phyloP scores from a whole-genome alignment of 2,888 invertebrate species.

The Kuschelorhynchus macadamiae region DNA sequence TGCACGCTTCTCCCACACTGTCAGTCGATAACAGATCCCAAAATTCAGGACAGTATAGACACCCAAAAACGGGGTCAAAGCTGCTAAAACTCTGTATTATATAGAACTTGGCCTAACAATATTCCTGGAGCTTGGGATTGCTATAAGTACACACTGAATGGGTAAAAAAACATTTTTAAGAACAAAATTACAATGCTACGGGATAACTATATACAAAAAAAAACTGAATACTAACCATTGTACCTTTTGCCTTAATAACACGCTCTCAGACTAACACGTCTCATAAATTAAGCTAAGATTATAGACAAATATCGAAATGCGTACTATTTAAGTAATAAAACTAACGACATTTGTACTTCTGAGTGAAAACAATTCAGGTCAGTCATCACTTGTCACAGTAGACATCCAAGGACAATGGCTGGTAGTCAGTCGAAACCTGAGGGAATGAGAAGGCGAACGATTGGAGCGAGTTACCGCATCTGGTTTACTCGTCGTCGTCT shows the following conservation, averaged over 20 bases:
- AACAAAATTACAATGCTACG: slow-evolving; percentile 46
- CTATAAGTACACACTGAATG: slow-evolving; percentile 66
- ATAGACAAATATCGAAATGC: too few species aligned
- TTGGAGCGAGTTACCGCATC: slow-evolving; percentile 1
- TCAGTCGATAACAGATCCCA: slow-evolving; percentile 50
- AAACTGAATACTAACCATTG: slow-evolving; percentile 25
- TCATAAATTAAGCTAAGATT: too few species aligned
- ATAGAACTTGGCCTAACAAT: background rate
- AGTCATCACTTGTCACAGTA: background rate
- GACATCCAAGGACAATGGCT: slow-evolving; percentile 1
- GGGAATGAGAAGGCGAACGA: slow-evolving; percentile 66
- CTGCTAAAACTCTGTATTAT: too few species aligned
- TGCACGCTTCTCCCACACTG: slow-evolving; percentile 53
- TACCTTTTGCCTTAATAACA: background rate
- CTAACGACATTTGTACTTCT: too few species aligned
- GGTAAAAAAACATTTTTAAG: slow-evolving; percentile 49
- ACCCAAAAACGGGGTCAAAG: slow-evolving; percentile 1
- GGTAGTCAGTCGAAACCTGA: slow-evolving; percentile 53
- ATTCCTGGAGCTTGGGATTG: slow-evolving; percentile 32
- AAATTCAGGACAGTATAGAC: slow-evolving; percentile 22
- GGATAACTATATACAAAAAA: slow-evolving; percentile 48
- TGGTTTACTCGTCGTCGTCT: slow-evolving; percentile 71
- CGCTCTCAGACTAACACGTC: background rate
- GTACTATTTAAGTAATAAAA: too few species aligned
- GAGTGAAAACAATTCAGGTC: too few species aligned